Evolutionary conservation across 2,797 vertebrate genomes (phyloP), one percentile per base, ranked within the genome.

Genomic region (Pagetopsis macropterus): DNA sequence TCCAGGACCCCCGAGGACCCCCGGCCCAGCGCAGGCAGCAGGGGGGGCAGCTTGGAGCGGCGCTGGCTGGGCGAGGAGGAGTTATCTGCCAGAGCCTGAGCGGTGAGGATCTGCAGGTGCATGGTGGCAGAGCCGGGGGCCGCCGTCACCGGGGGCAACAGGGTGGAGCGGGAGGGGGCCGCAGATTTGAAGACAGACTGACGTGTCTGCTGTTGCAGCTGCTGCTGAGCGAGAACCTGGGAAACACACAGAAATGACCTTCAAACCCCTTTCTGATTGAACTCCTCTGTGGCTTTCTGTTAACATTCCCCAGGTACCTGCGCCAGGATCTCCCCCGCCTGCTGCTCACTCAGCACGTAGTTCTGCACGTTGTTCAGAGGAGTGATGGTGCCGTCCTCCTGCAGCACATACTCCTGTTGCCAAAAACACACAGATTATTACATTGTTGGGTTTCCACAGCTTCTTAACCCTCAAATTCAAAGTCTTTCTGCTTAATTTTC

Each of bases 91-190:
- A 95, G 84, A 5, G 94, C 94, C 77, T 95, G 94, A 76, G 94
- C 94, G 0, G 94, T 94, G 63, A 95, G 94, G 70, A 96, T 95
- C 89, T 96, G 94, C 48, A 96, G 92, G 65, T 94, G 94, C 85
- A 96, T 94, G 76, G 94, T 95, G 55, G 94, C 95, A 1, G 94
- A 94, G 60, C 93, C 94, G 0, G 93, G 89, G 37, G 90, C 51
- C 0, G 94, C 60, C 0, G 89, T 86, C 50, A 92, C 85, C 0
- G 91, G 86, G 5, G 93, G 91, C 14, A 95, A 79, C 65, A 94
- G 75, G 65, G 91, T 12, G 37, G 90, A 73, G 31, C 86, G 91
- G 8, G 91, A 37, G 17, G 72, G 1, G 11, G 79, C 41, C 0
- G 75, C 16, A 5, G 73, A 11, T 81, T 89, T 93, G 70, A 92